Percentiles rank a stretch among this genome's conserved stretches.
Conservation (phyloP, 2,113 vertebrate genomes). For the Apteryx owenii region DNA sequence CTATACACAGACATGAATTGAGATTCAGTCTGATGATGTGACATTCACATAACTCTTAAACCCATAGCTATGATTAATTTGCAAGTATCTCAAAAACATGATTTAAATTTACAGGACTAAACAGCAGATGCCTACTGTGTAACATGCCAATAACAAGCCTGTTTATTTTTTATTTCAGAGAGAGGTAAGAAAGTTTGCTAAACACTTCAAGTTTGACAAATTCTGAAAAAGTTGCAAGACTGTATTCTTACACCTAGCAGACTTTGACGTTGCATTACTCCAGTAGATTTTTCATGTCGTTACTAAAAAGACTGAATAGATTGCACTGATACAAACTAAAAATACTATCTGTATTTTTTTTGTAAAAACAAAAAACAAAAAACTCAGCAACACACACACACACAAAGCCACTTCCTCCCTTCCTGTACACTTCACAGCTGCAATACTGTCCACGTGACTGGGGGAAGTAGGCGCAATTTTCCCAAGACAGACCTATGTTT, state of each 20-base stretch:
- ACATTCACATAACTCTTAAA: not conserved
- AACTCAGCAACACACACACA: not conserved
- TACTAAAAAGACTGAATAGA: not conserved
- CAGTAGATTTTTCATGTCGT: not conserved
- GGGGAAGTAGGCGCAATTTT: not conserved
- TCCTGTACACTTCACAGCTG: not conserved
- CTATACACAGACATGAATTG: not conserved
- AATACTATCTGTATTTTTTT: not conserved
- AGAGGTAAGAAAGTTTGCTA: not conserved
- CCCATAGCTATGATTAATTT: not conserved
- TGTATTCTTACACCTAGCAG: not conserved
- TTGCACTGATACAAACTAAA: not conserved
- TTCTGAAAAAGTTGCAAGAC: not conserved
- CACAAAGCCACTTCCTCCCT: not conserved
- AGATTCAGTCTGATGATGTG: not conserved
- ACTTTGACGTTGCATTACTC: not conserved
- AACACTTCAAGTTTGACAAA: not conserved
- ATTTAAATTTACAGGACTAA: not conserved
- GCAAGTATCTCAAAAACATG: not conserved
- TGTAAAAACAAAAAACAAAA: not conserved
- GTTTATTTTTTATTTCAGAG: not conserved
- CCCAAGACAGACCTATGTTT: conserved; percentile 9
- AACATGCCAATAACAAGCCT: not conserved
- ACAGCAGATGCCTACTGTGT: not conserved
- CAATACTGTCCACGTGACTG: not conserved